These are phyloP conservation scores for Cryptoprocta ferox DNA, from an alignment of 2,797 vertebrate genomes.

Conservation along the genomic window DNA sequence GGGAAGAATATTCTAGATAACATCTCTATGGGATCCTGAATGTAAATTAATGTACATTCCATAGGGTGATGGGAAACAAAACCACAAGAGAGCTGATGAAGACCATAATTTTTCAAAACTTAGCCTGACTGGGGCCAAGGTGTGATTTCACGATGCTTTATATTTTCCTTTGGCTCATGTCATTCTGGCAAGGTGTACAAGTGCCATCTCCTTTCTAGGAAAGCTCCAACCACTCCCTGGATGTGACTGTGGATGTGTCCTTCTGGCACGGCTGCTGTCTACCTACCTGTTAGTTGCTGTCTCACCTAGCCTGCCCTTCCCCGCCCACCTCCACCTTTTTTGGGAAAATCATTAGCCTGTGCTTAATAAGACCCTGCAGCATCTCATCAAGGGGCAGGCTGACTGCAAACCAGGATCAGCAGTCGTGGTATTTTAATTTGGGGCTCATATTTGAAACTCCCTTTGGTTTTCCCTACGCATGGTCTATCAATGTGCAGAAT, in stretches of 20 bases:
- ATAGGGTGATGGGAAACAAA: neutral
- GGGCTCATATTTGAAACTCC: neutral
- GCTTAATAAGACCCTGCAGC: neutral
- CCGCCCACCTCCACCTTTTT: neutral
- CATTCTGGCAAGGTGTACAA: neutral
- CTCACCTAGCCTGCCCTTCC: neutral
- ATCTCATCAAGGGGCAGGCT: neutral
- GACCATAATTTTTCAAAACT: neutral
- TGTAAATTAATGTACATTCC: neutral
- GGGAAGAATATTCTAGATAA: neutral
- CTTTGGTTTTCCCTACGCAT: neutral
- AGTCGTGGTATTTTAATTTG: neutral
- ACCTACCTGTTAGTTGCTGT: neutral
- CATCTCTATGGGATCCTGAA: neutral
- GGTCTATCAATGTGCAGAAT: neutral
- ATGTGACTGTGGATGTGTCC: neutral
- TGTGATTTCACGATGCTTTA: neutral
- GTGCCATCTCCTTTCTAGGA: neutral
- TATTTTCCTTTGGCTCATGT: neutral
- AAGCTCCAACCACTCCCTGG: neutral
- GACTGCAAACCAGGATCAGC: neutral
- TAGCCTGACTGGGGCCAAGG: neutral
- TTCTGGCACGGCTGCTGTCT: neutral
- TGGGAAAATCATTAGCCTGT: neutral
- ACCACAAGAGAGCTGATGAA: neutral